These are phyloP conservation scores for Oreochromis spilurus DNA, from an alignment of 2,113 vertebrate genomes.

Conservation along the genomic window DNA sequence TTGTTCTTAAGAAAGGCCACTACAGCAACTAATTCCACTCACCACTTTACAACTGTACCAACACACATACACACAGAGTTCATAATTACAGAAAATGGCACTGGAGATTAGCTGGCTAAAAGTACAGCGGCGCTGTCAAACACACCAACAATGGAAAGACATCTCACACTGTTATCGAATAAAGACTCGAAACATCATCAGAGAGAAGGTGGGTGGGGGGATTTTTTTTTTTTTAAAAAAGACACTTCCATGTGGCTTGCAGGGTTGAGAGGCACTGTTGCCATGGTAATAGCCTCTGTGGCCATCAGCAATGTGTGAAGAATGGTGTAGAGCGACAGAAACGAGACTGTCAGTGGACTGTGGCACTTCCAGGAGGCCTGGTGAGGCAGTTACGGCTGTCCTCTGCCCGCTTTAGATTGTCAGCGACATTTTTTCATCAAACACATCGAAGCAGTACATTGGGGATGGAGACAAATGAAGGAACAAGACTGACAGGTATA, in stretches of 20 bases:
- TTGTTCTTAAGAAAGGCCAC: background rate
- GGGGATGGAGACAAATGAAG: background rate
- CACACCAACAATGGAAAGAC: background rate
- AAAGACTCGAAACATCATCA: background rate
- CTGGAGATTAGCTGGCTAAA: background rate
- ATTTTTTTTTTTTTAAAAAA: too few relatives aligned
- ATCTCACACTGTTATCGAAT: background rate
- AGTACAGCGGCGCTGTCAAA: background rate
- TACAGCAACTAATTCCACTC: background rate
- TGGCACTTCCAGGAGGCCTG: background rate
- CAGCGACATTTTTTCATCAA: background rate
- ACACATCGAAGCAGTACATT: background rate
- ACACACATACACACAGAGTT: background rate
- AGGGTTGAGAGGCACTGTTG: slow-evolving; percentile 34
- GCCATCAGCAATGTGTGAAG: background rate
- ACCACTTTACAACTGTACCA: background rate
- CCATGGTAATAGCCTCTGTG: slow-evolving; percentile 41
- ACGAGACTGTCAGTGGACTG: background rate
- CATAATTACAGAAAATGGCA: background rate
- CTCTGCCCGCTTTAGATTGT: background rate
- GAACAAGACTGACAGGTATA: background rate
- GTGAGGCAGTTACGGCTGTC: background rate
- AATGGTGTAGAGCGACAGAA: background rate
- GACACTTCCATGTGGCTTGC: background rate
- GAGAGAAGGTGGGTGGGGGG: background rate